phyloP scores from a whole-genome alignment of 2,113 vertebrate genomes.

The Paedocypris sp. region DNA sequence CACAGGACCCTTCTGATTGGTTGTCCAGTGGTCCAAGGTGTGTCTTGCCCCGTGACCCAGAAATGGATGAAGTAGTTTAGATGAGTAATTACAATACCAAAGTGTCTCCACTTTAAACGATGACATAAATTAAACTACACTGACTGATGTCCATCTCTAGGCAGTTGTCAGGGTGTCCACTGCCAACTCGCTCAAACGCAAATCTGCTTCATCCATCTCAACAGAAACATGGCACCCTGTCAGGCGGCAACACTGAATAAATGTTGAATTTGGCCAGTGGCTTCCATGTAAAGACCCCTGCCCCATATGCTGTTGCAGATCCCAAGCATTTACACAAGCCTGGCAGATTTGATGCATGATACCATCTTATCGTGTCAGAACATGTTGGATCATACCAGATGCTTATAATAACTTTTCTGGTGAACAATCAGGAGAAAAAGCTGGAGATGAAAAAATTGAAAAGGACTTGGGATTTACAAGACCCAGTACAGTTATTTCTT shows the following conservation, averaged over 20 bases:
- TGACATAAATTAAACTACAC: neutral
- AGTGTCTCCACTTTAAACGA: conserved; percentile 12
- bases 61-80: neutral
- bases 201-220: conserved; percentile 8
- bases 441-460: neutral
- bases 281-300: conserved; percentile 3
- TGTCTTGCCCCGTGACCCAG: no score
- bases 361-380: neutral
- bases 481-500: no score
- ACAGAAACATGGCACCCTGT: conserved; percentile 13
- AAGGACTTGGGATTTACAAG: no score
- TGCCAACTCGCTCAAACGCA: conserved; percentile 11
- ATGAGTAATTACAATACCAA: conserved; percentile 1
- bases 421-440: neutral
- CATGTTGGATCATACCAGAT: neutral
- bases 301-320: neutral
- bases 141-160: conserved; percentile 18
- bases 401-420: neutral
- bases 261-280: conserved; percentile 17
- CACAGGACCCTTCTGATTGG: no score
- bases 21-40: no score
- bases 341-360: neutral
- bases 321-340: neutral
- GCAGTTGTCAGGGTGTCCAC: conserved; percentile 8
- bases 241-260: conserved; percentile 9